Conservation (phyloP, 2,797 vertebrate genomes). For the Bryconaethiops microstoma region DNA sequence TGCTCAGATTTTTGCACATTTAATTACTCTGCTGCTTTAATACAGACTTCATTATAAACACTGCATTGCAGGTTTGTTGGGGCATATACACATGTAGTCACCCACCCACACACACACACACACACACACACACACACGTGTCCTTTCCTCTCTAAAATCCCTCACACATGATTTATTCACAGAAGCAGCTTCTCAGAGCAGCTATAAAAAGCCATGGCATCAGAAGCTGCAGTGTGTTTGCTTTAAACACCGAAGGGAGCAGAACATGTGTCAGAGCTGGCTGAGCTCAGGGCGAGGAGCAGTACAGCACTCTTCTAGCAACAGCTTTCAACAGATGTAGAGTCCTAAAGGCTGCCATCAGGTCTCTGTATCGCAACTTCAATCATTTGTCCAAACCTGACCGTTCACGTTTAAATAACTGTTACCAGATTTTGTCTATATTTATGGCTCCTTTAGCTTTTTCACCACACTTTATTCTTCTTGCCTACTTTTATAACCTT, state of each 20-base stretch:
- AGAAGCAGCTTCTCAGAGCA: constrained; percentile 13
- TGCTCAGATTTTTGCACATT: too few species aligned
- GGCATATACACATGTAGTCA: neutral
- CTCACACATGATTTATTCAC: constrained; percentile 48
- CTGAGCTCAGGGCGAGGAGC: neutral
- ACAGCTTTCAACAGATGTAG: constrained; percentile 13
- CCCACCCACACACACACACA: neutral
- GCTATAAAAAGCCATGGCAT: constrained; percentile 35
- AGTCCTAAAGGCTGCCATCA: neutral
- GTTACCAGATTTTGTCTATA: neutral
- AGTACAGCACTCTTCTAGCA: constrained; percentile 5
- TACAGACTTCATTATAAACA: neutral
- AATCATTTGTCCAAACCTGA: neutral
- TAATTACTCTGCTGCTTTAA: too few species aligned
- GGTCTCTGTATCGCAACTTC: neutral
- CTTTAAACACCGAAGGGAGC: constrained; percentile 39
- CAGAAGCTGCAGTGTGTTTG: constrained; percentile 34
- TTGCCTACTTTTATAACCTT: neutral
- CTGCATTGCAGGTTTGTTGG: neutral
- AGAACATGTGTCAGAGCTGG: constrained; percentile 34
- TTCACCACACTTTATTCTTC: neutral
- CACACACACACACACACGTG: neutral
- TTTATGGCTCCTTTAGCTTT: neutral
- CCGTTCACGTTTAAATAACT: too few species aligned
- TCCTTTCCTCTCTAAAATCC: constrained; percentile 10